Evolutionary conservation across 1,140 invertebrate genomes (phyloP).

Genomic region (Ceratitis capitata): DNA sequence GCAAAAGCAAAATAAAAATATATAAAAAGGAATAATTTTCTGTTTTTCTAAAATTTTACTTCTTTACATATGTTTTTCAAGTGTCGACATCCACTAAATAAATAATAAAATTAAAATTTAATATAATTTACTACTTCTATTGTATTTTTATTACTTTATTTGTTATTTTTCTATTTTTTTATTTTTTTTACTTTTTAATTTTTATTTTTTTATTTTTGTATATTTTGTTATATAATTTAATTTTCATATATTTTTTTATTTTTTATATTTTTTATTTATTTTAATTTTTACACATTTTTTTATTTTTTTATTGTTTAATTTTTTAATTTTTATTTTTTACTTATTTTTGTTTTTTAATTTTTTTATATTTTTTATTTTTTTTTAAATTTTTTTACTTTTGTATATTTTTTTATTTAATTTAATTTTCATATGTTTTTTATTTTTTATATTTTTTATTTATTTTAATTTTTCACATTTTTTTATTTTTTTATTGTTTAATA

Average conservation of each 20-base stretch:
- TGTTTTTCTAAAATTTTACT: no score
- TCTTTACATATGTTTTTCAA: no score
- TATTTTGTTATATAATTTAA: no score
- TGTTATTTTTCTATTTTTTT: no score
- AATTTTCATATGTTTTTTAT: not conserved
- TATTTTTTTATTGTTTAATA: not conserved
- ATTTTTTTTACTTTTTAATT: no score
- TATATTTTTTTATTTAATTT: not conserved
- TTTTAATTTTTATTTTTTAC: not conserved
- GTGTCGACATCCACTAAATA: no score
- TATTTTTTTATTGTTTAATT: not conserved
- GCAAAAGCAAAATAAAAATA: not conserved
- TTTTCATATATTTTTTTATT: no score
- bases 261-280: not conserved
- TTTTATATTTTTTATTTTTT: not conserved
- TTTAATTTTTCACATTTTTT: not conserved
- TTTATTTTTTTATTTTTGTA: no score
- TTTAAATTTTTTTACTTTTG: not conserved
- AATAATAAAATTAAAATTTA: no score
- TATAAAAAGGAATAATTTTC: no score
- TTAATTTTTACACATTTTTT: not conserved
- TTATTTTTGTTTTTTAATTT: not conserved
- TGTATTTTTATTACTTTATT: no score
- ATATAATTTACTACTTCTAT: no score
- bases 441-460: not conserved